Base-by-base conservation (phyloP, 1,140 invertebrate species). In the Tigriopus japonicus region DNA sequence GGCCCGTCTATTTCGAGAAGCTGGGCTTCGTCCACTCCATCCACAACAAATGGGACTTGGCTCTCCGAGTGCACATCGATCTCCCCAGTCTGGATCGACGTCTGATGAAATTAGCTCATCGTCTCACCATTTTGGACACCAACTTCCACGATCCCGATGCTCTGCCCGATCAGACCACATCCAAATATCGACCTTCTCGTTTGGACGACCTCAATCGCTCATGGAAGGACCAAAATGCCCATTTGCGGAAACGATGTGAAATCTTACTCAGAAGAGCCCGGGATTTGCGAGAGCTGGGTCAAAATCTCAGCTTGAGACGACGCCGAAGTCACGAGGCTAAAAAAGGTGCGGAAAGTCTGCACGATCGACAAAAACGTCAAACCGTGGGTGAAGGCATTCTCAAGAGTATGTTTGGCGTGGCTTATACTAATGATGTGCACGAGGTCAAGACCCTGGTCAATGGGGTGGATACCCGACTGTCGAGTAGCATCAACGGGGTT, bases 21-120 rank as follows among this genome's bases (percentile, higher is more conserved):
- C 28, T 28, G 1, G 55, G 55, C 17, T 23, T 28, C 14, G 55
- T 58, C 40, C 55, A 58, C n/a, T 58, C 55, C 28, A 40, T 42
- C 15, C 55, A 58, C 17, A 58, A 58, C 28, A 42, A 58, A 42
- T 58, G 55, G 55, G 55, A 58, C n/a, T 40, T 58, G 55, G 42
- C 28, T n/a, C 17, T 58, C 12, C 14, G 17, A 35, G 41, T 23
- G 5, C 35, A 40, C 17, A 14, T 58, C 17, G 28, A 58, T 14
- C 21, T 58, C 14, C 41, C 55, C 3, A 40, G 13, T n/a, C 28
- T 58, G 14, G 55, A 58, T n/a, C 17, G 17, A 7, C 13, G 55
- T 43, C 5, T 58, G 14, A 28, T 12, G 1, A 58, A 49, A 10
- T 17, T 21, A 12, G 21, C 21, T 49, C 45, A 49, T 21, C n/a